Conservation (phyloP, 2,797 vertebrate genomes). For the Acipenser ruthenus region DNA sequence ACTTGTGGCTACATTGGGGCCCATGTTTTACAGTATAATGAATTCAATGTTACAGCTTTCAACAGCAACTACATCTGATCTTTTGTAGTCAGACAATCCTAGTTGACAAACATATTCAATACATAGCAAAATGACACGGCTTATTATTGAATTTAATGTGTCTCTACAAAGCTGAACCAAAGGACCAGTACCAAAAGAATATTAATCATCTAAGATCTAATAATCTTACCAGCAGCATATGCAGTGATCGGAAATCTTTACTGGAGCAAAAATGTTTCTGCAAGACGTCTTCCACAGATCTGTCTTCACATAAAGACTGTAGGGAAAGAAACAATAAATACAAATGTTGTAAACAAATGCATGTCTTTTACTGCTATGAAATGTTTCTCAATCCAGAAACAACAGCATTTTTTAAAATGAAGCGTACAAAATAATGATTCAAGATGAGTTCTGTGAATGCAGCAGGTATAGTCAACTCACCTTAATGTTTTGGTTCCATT, state of each 20-base stretch:
- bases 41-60: too few species aligned
- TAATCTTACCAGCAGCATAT: constrained; percentile 70
- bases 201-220: not conserved
- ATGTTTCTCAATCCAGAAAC: not conserved
- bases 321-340: constrained; percentile 2
- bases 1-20: too few species aligned
- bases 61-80: too few species aligned
- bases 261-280: constrained; percentile 69
- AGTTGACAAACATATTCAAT: too few species aligned
- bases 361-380: not conserved
- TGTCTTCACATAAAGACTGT: constrained; percentile 71
- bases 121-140: too few species aligned
- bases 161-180: too few species aligned
- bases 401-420: not conserved
- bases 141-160: too few species aligned
- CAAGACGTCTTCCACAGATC: constrained; percentile 59
- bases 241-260: constrained; percentile 77
- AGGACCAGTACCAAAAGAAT: too few species aligned
- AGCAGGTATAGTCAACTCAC: constrained; percentile 40
- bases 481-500: constrained; percentile 76
- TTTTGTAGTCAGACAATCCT: too few species aligned
- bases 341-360: not conserved
- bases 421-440: not conserved
- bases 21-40: too few species aligned
- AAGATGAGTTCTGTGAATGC: not conserved